A percentile compares a stretch with the other conserved stretches of the same genome.
Evolutionary conservation across 2,113 vertebrate genomes (phyloP).

Genomic region (Furnarius figulus): DNA sequence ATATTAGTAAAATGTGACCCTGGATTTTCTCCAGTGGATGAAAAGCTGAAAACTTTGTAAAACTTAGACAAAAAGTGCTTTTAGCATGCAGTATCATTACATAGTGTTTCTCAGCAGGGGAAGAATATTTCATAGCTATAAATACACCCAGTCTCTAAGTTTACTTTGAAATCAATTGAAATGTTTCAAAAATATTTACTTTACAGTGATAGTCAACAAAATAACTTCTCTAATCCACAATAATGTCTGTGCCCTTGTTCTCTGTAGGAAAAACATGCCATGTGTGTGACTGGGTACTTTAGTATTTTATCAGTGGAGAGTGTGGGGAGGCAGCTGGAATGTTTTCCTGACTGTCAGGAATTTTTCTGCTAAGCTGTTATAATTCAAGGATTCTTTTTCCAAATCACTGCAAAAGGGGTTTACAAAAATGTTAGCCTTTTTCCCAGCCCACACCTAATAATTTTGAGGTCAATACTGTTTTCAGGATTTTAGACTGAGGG

Average conservation of each 20-base stretch:
- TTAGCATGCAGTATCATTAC: background rate
- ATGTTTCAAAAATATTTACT: background rate
- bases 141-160: background rate
- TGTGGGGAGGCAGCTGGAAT: background rate
- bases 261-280: background rate
- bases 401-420: background rate
- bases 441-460: background rate
- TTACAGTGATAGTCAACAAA: background rate
- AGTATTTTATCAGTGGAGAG: background rate
- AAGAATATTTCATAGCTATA: background rate
- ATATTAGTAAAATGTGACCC: background rate
- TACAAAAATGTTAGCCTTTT: background rate
- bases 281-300: background rate
- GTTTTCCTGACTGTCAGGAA: background rate
- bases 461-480: background rate
- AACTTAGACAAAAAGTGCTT: background rate
- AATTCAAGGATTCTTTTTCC: background rate
- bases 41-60: background rate
- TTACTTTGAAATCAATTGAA: background rate
- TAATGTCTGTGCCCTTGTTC: background rate
- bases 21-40: background rate
- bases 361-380: background rate
- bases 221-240: background rate
- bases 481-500: background rate
- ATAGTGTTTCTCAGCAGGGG: background rate